Conservation (phyloP, 2,113 vertebrate species). For the Bucco capensis region DNA sequence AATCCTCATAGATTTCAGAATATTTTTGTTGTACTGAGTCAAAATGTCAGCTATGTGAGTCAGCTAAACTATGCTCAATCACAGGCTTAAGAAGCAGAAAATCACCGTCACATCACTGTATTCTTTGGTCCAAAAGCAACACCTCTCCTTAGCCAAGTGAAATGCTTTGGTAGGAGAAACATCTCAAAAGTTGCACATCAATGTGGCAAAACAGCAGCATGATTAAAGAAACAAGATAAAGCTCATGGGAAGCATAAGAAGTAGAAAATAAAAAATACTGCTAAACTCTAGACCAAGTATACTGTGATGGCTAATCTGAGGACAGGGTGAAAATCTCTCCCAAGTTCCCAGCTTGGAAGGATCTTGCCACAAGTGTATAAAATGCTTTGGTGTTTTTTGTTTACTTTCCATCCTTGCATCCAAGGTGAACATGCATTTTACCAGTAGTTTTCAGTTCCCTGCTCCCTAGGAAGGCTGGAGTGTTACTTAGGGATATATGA, state of each 20-base stretch:
- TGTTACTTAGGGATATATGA: neutral
- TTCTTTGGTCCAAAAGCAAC: conserved; percentile 36
- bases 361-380: neutral
- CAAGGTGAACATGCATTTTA: neutral
- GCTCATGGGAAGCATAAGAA: neutral
- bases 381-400: neutral
- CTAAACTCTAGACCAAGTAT: neutral
- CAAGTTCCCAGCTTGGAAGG: neutral
- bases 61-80: conserved; percentile 33
- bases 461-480: neutral
- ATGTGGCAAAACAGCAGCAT: neutral
- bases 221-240: conserved; percentile 8
- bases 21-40: conserved; percentile 46
- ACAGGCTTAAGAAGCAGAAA: neutral
- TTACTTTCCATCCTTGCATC: neutral
- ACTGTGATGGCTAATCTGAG: neutral
- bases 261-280: neutral
- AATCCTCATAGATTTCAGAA: conserved; percentile 39
- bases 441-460: neutral
- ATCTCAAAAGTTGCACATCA: neutral
- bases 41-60: conserved; percentile 47
- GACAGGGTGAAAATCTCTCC: neutral
- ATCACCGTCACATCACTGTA: neutral
- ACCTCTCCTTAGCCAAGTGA: neutral
- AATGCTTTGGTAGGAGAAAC: neutral